Percentiles rank a stretch among this genome's conserved stretches.
phyloP scores from a whole-genome alignment of 2,888 invertebrate genomes.

The Cinara cedri region DNA sequence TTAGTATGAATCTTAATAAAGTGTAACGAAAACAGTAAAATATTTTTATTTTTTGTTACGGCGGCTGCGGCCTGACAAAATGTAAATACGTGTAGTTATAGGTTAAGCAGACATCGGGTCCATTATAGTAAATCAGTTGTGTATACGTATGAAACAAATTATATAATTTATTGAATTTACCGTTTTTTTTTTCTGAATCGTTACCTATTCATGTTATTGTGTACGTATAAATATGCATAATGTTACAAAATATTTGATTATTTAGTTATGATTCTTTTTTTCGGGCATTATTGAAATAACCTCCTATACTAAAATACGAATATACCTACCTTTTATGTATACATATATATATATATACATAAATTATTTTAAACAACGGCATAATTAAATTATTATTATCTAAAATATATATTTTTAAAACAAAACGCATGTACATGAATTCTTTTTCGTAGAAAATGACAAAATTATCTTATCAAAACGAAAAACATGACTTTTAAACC shows the following conservation, averaged over 20 bases:
- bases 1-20: slow-evolving; percentile 19
- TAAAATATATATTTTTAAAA: no score
- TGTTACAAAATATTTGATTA: not conserved
- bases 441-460: no score
- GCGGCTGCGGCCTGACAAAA: slow-evolving; percentile 26
- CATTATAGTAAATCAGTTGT: slow-evolving; percentile 11
- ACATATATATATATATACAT: not conserved
- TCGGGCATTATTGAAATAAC: slow-evolving; percentile 8
- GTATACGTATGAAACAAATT: slow-evolving; percentile 11
- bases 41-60: slow-evolving; percentile 17
- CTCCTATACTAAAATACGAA: no score
- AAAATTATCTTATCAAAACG: no score
- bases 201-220: slow-evolving; percentile 2
- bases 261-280: not conserved
- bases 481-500: no score
- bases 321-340: no score
- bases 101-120: not conserved
- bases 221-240: no score
- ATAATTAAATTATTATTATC: no score
- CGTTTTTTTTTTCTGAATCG: slow-evolving; percentile 27
- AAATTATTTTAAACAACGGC: not conserved
- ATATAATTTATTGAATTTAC: slow-evolving; percentile 33
- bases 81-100: slow-evolving; percentile 23
- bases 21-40: slow-evolving; percentile 28
- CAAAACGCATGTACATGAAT: not conserved